Evolutionary conservation across 2,888 invertebrate species (phyloP).

Genomic region (Spodoptera littoralis): DNA sequence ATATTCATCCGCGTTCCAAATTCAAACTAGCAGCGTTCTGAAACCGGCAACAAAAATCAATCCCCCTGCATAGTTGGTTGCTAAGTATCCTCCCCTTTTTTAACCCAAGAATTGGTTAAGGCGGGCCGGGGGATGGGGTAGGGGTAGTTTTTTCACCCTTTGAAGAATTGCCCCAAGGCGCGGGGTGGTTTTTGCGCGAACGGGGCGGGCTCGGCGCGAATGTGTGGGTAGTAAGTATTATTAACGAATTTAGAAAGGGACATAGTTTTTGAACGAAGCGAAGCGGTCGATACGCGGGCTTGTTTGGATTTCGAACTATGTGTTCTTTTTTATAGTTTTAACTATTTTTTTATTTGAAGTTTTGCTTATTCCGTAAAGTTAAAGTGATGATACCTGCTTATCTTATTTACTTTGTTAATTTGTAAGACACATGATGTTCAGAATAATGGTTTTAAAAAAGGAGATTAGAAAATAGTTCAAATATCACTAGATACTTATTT

Average conservation of each 20-base stretch:
- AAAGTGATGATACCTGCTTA: too few species aligned
- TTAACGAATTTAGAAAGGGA: conserved; percentile 85
- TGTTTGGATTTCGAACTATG: conserved; percentile 60
- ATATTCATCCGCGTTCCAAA: conserved; percentile 48
- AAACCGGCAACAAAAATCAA: conserved; percentile 75
- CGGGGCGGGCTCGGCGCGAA: conserved; percentile 64
- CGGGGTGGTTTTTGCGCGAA: conserved; percentile 76
- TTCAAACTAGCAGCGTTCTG: conserved; percentile 57
- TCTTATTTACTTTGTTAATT: too few species aligned
- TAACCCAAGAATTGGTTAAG: conserved; percentile 87
- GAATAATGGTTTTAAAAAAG: too few species aligned
- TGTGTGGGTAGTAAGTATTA: conserved; percentile 82
- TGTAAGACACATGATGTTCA: too few species aligned
- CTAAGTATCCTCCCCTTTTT: conserved; percentile 88
- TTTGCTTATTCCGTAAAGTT: background rate
- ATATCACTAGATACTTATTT: too few species aligned
- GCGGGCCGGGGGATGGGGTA: conserved; percentile 74
- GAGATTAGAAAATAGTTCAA: too few species aligned
- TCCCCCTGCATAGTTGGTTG: conserved; percentile 79
- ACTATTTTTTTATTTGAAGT: conserved; percentile 12
- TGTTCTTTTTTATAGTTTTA: conserved; percentile 40
- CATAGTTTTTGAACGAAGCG: conserved; percentile 80
- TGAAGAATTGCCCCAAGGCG: conserved; percentile 88
- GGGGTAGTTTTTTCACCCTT: conserved; percentile 86
- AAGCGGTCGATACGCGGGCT: conserved; percentile 63